Conservation (phyloP, 2,888 invertebrate genomes). For the Subacronicta megacephala region DNA sequence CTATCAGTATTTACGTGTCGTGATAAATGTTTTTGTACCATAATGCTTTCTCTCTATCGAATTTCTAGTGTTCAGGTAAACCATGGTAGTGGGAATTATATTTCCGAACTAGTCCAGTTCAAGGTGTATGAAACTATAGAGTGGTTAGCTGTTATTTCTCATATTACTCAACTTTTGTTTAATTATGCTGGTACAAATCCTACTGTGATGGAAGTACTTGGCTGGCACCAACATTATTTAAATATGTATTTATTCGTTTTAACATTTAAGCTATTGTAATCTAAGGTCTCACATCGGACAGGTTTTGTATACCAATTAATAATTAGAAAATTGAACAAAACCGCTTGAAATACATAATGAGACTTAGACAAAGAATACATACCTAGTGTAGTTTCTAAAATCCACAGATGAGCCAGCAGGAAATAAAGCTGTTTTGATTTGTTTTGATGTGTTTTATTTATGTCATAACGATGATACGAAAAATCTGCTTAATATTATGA, state of each 20-base stretch:
- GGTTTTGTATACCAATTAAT: conserved; percentile 62
- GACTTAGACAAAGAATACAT: conserved; percentile 68
- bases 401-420: conserved; percentile 82
- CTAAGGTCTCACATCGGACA: conserved; percentile 63
- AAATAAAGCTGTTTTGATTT: conserved; percentile 89
- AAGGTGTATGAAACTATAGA: conserved; percentile 44
- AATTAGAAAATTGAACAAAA: conserved; percentile 58
- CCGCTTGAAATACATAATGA: conserved; percentile 55
- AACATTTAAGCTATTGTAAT: conserved; percentile 62
- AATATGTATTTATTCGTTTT: conserved; percentile 63
- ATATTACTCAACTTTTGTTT: conserved; percentile 57
- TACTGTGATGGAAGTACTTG: conserved; percentile 59
- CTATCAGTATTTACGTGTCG: conserved; percentile 51
- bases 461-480: too few species aligned
- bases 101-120: conserved; percentile 56
- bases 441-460: conserved; percentile 76
- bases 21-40: conserved; percentile 59
- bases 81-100: conserved; percentile 56
- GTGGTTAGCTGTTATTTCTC: conserved; percentile 58
- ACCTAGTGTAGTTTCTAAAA: conserved; percentile 78
- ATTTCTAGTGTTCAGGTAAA: conserved; percentile 54
- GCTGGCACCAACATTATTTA: conserved; percentile 62
- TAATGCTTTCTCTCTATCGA: conserved; percentile 57
- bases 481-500: too few species aligned
- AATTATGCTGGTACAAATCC: conserved; percentile 62